phyloP scores from a whole-genome alignment of 1,140 invertebrate genomes.

The Caenorhabditis remanei region DNA sequence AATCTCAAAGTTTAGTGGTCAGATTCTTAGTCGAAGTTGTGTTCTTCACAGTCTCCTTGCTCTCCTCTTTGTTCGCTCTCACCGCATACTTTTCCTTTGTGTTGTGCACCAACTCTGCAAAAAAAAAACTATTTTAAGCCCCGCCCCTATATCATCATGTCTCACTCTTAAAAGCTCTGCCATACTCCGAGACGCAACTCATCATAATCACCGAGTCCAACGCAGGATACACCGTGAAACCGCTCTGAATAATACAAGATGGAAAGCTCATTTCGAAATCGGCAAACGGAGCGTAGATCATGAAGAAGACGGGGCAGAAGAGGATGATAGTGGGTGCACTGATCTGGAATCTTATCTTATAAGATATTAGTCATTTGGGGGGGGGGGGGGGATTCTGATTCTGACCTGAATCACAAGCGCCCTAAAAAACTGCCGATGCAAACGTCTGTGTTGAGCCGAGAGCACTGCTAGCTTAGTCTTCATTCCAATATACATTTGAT shows the following conservation, averaged over 20 bases:
- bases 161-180: conserved; percentile 2
- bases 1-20: neutral
- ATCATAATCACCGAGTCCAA: conserved; percentile 4
- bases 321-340: neutral
- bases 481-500: conserved; percentile 5
- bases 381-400: no score
- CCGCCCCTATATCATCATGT: no score
- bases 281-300: conserved; percentile 1
- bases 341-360: neutral
- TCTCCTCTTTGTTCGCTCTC: neutral
- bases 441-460: neutral
- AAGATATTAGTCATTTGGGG: no score
- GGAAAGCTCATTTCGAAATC: conserved; percentile 40
- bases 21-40: neutral
- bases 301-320: conserved; percentile 15
- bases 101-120: neutral
- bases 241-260: neutral
- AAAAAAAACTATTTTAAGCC: neutral
- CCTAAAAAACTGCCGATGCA: neutral
- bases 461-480: neutral
- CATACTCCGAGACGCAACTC: conserved; percentile 19
- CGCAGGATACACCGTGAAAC: conserved; percentile 9
- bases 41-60: neutral
- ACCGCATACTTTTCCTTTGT: neutral
- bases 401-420: conserved; percentile 1